A percentile compares a stretch with the other conserved stretches of the same genome.
Evolutionary conservation across 2,797 vertebrate species (phyloP).

Genomic region (Rhinichthys osculus): DNA sequence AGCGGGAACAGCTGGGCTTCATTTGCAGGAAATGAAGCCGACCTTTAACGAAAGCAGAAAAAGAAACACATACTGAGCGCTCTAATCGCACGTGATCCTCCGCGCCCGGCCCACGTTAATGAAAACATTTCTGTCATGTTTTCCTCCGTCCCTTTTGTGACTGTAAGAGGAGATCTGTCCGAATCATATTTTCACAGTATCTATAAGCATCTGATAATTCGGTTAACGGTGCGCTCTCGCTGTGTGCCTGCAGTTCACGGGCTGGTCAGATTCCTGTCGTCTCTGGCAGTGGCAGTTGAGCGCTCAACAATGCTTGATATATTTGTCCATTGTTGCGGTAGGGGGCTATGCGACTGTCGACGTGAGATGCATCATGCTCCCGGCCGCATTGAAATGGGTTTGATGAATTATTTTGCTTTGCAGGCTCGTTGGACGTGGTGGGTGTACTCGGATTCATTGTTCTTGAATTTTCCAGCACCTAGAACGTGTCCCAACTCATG

Average conservation of each 20-base stretch:
- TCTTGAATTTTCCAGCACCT: constrained; percentile 47
- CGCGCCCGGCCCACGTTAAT: constrained; percentile 9
- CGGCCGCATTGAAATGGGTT: constrained; percentile 47
- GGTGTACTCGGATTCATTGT: constrained; percentile 54
- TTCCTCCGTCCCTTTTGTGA: constrained; percentile 39
- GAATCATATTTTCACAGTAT: constrained; percentile 44
- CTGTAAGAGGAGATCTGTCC: constrained; percentile 42
- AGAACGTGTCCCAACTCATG: constrained; percentile 53
- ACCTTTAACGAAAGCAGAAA: constrained; percentile 59
- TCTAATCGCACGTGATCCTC: constrained; percentile 52
- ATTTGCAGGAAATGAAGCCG: constrained; percentile 67
- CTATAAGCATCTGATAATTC: constrained; percentile 39
- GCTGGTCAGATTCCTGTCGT: constrained; percentile 49
- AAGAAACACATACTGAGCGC: constrained; percentile 44
- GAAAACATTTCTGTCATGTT: constrained; percentile 51
- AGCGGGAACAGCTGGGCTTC: constrained; percentile 67
- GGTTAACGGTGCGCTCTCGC: constrained; percentile 19
- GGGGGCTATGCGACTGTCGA: constrained; percentile 29
- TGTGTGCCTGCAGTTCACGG: constrained; percentile 42
- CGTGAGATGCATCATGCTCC: constrained; percentile 41
- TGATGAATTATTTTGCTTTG: constrained; percentile 55
- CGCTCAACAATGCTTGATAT: constrained; percentile 42
- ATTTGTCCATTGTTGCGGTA: constrained; percentile 44
- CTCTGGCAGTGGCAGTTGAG: constrained; percentile 36
- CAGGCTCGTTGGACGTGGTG: constrained; percentile 39